Evolutionary conservation across 37 sponge, comb jelly and placozoan genomes (phyloP), one percentile per base, ranked within the genome.

Genomic region (Lycopodina hypogea): DNA sequence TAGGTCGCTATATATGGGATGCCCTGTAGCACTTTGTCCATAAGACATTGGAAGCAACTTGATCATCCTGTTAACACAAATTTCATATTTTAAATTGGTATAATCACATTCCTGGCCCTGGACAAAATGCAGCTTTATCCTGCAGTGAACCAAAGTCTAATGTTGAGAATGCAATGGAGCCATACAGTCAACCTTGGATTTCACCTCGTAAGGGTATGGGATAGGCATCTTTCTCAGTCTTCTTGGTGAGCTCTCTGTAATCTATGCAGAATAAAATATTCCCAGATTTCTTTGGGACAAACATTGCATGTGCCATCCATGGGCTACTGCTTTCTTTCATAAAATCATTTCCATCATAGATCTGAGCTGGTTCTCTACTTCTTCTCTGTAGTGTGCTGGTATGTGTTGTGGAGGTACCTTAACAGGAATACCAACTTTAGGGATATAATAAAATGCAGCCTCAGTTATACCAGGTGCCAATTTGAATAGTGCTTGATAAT

Each of bases 181-280:
- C 83, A 66, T 74, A 42, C 19, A 83, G 68, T 56, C 74, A 71
- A 50, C 83, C 75, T 80, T 82, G 83, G n/a, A 72, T 78, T 58
- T 87, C 82, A 81, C 81, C 88, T 40, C 67, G 78, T 51, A 71
- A 39, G 34, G 83, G 82, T 23, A 87, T 52, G 7, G 88, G 83
- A 62, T 87, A 87, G 51, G 89, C 68, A 64, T 88, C 83, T 59
- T 88, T 88, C 24, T 33, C 53, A 32, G 89, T 78, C 42, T 53
- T 72, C 39, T 87, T 89, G 75, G 83, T 89, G 11, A 88, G 48
- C 42, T 71, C 89, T 0, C 79, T 72, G 78, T 82, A 88, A 24
- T 88, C 89, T 15, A 83, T 32, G 42, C 89, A 88, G 18, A 83
- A 29, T 0, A 75, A 21, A 7, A 83, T 28, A 9, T 72, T 74